Conservation (phyloP, 2,113 vertebrate genomes). For the Carollia perspicillata region DNA sequence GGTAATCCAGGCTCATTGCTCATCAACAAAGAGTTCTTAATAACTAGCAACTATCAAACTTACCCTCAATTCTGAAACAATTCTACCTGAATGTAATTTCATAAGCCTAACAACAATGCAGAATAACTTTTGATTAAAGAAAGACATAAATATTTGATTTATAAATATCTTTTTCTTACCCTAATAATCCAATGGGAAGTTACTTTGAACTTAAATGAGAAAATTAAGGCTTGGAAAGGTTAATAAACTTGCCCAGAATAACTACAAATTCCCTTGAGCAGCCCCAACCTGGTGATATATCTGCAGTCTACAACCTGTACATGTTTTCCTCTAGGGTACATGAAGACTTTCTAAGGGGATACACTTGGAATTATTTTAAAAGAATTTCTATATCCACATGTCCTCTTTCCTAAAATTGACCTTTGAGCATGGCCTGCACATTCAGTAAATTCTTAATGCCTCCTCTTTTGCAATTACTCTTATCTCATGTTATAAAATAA, state of each 20-base stretch:
- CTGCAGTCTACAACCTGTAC: slow-evolving; percentile 33
- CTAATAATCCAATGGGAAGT: slow-evolving; percentile 40
- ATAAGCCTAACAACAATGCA: slow-evolving; percentile 36
- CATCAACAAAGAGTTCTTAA: slow-evolving; percentile 11
- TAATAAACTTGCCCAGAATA: slow-evolving; percentile 73
- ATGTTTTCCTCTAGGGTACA: slow-evolving; percentile 27
- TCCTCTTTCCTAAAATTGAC: neutral
- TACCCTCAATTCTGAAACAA: slow-evolving; percentile 24
- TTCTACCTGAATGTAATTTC: slow-evolving; percentile 32
- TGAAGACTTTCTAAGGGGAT: slow-evolving; percentile 2
- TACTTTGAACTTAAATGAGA: slow-evolving; percentile 58
- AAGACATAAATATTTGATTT: slow-evolving; percentile 41
- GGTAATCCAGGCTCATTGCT: slow-evolving; percentile 32
- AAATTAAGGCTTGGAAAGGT: slow-evolving; percentile 69
- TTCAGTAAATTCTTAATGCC: slow-evolving; percentile 35
- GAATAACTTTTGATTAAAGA: slow-evolving; percentile 52
- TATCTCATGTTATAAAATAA: slow-evolving; percentile 56
- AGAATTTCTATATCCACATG: neutral
- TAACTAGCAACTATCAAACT: slow-evolving; percentile 47
- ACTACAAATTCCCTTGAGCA: slow-evolving; percentile 49
- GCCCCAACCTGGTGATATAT: slow-evolving; percentile 28
- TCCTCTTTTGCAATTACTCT: slow-evolving; percentile 45
- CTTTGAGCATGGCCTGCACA: slow-evolving; percentile 42
- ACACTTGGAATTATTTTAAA: slow-evolving; percentile 3
- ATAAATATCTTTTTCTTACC: slow-evolving; percentile 42